Evolutionary conservation across 2,113 vertebrate species (phyloP).

Genomic region (Cheilinus undulatus): DNA sequence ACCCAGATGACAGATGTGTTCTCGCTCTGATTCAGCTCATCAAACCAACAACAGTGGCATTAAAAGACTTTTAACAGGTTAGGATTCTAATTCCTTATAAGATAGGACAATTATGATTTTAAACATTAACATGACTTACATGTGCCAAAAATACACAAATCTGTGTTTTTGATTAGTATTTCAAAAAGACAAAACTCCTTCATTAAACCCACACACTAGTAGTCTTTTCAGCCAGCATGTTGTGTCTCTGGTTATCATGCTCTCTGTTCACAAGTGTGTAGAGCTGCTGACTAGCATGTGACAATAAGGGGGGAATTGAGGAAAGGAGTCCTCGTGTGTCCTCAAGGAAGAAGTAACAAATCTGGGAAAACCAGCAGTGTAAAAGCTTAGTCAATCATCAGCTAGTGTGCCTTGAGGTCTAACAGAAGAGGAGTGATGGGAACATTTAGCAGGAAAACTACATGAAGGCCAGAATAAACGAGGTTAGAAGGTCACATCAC

Average conservation of each 20-base stretch:
- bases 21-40: not conserved
- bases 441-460: conserved; percentile 41
- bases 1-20: not conserved
- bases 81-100: not conserved
- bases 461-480: conserved; percentile 37
- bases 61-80: not conserved
- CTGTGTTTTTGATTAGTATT: not conserved
- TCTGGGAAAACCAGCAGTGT: conserved; percentile 14
- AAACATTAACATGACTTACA: not conserved
- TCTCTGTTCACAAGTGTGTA: not conserved
- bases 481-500: conserved; percentile 43
- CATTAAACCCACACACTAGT: too few species aligned
- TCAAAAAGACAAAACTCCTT: not conserved
- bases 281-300: conserved; percentile 54
- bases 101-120: not conserved
- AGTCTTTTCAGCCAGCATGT: conserved; percentile 17
- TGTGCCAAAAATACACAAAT: not conserved
- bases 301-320: conserved; percentile 3
- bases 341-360: conserved; percentile 31
- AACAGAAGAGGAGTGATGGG: conserved; percentile 29
- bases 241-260: conserved; percentile 18
- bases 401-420: not conserved
- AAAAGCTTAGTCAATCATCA: conserved; percentile 50
- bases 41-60: not conserved
- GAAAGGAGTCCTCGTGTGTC: conserved; percentile 22